Conservation (phyloP, 2,888 invertebrate genomes). For the Epinotia demarniana region DNA sequence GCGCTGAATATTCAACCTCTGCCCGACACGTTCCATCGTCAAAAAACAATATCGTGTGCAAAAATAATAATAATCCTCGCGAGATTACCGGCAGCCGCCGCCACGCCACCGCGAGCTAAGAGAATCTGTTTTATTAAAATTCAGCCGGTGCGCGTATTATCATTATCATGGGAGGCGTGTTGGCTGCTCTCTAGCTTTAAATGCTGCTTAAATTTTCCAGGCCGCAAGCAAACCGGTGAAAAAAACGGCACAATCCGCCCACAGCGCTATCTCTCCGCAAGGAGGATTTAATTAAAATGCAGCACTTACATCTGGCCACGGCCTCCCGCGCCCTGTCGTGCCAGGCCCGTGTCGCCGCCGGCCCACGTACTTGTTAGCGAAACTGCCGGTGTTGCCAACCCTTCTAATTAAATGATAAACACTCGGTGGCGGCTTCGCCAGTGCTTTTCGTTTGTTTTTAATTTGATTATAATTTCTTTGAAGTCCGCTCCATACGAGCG, state of each 20-base stretch:
- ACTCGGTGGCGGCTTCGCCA: slow-evolving; percentile 50
- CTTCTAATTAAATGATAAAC: slow-evolving; percentile 68
- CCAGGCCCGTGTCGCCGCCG: slow-evolving; percentile 26
- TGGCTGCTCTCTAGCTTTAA: slow-evolving; percentile 54
- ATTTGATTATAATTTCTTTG: slow-evolving; percentile 56
- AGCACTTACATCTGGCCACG: slow-evolving; percentile 59
- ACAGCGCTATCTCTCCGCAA: slow-evolving; percentile 58
- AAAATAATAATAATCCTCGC: slow-evolving; percentile 48
- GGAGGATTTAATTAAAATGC: slow-evolving; percentile 74
- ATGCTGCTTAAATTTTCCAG: slow-evolving; percentile 61
- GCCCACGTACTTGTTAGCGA: slow-evolving; percentile 30
- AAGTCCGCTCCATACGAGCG: slow-evolving; percentile 51
- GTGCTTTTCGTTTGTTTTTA: slow-evolving; percentile 52
- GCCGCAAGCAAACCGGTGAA: slow-evolving; percentile 54
- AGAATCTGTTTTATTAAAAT: slow-evolving; percentile 59
- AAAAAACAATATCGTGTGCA: slow-evolving; percentile 42
- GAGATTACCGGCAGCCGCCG: slow-evolving; percentile 49
- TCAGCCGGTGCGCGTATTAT: slow-evolving; percentile 57
- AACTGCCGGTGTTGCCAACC: slow-evolving; percentile 47
- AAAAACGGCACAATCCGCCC: slow-evolving; percentile 57
- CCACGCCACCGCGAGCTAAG: slow-evolving; percentile 42
- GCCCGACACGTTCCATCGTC: slow-evolving; percentile 33
- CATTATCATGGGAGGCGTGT: slow-evolving; percentile 58
- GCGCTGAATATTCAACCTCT: slow-evolving; percentile 35
- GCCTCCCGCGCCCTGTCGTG: slow-evolving; percentile 42